phyloP scores from a whole-genome alignment of 2,113 vertebrate genomes.

The Labeo catla region DNA sequence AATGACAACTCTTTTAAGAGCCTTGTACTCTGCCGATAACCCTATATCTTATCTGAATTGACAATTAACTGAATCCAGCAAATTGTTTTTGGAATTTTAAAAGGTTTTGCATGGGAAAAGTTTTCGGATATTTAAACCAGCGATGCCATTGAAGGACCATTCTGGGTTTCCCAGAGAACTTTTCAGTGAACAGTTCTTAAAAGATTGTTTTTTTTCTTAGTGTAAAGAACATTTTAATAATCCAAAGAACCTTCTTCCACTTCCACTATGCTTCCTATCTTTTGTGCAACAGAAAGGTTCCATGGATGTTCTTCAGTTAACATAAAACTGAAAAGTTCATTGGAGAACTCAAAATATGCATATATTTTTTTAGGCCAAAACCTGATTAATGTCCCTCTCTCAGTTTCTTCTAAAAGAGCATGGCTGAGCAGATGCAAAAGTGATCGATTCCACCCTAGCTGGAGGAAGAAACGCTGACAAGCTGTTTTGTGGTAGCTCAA shows the following conservation, averaged over 20 bases:
- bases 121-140: background rate
- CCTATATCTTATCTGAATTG: conserved; percentile 1
- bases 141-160: background rate
- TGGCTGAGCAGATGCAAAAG: conserved; percentile 18
- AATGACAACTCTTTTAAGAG: conserved; percentile 13
- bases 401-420: background rate
- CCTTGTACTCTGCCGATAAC: background rate
- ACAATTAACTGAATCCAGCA: background rate
- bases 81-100: background rate
- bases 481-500: conserved; percentile 45
- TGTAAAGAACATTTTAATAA: too few species aligned
- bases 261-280: too few species aligned
- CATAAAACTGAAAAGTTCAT: background rate
- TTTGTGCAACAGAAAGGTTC: background rate
- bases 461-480: conserved; percentile 21
- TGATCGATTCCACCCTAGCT: conserved; percentile 7
- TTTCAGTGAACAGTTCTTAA: background rate
- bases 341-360: background rate
- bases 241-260: too few species aligned
- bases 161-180: background rate
- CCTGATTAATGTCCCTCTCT: background rate
- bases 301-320: background rate
- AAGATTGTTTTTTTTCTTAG: too few species aligned
- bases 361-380: background rate
- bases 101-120: background rate